Base-by-base conservation (phyloP, 23 tunicate species). In the Ciona savignyi region DNA sequence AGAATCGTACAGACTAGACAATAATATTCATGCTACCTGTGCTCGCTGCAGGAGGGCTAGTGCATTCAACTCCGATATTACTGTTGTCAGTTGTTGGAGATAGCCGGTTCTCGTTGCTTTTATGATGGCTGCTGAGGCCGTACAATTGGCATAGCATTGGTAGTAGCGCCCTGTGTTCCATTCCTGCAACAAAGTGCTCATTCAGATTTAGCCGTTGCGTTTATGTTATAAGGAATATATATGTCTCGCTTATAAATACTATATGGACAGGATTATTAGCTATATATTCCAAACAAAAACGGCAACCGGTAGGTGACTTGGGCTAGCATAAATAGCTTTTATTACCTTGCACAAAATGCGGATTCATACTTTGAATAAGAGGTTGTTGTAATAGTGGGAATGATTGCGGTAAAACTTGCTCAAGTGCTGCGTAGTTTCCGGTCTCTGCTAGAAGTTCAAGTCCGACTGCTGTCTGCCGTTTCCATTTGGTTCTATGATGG, bases 381-480 rank as follows among this genome's bases (percentile, higher is more conserved):
- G 77, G 77, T 70, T 35, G 66, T 32, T 69, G 83, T 23, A 70
- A 61, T 25, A 74, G 4, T 21, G 70, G 66, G 69, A 65, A 71
- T 0, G 76, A 60, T 60, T 60, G 62, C 2, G 88, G 81, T 6
- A 83, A 33, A 22, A 83, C 66, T 33, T 68, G 80, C 51, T 83
- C 80, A 62, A 83, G 66, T 25, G 88, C 79, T 2, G 80, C 88
- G 1, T 63, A 83, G 68, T 83, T 75, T 1, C 88, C 80, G 25
- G 62, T 83, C 60, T 83, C 88, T 0, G 74, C 80, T 35, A 83
- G 31, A 32, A 83, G 31, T 30, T 83, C 88, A 25, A 83, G 28
- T 6, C 88, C 88, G 19, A 83, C 80, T 25, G 77, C 79, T 21
- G 81, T 68, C 32, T 83, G 88, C 4, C 88, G 70, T 60, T 83